These are phyloP conservation scores for Alces alces DNA, from an alignment of 2,113 vertebrate genomes.

Conservation along the genomic window DNA sequence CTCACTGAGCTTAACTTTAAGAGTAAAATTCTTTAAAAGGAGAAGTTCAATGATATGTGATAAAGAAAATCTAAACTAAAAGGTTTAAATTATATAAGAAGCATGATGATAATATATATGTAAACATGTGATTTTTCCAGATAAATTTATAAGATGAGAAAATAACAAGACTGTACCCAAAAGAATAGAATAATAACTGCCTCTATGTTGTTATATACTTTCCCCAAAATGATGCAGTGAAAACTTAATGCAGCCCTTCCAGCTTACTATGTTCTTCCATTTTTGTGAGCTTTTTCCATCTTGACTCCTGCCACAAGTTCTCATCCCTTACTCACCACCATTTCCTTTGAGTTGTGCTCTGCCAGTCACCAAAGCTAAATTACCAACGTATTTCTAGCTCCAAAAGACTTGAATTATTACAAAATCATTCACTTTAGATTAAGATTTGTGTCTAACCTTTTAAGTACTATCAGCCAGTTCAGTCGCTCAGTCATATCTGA, in stretches of 20 bases:
- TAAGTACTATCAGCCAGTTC: neutral
- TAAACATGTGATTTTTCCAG: neutral
- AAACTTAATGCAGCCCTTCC: neutral
- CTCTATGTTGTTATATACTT: neutral
- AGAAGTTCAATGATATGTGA: neutral
- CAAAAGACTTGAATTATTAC: neutral
- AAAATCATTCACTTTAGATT: neutral
- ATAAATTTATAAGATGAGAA: conserved; percentile 1
- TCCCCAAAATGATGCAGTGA: neutral
- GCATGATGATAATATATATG: neutral
- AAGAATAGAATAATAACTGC: neutral
- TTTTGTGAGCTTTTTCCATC: neutral
- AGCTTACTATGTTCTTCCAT: neutral
- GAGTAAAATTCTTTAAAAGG: neutral
- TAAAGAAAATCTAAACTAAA: neutral
- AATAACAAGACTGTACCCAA: neutral
- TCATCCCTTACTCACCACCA: neutral
- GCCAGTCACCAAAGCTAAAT: neutral
- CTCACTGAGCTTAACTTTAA: neutral
- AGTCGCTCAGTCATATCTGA: neutral
- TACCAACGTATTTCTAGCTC: neutral
- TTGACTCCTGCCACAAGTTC: neutral
- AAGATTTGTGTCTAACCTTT: neutral
- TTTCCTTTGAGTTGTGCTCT: neutral
- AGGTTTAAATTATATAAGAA: neutral